These are phyloP conservation scores for Heptranchias perlo DNA, from an alignment of 2,113 vertebrate genomes.

Conservation along the genomic window DNA sequence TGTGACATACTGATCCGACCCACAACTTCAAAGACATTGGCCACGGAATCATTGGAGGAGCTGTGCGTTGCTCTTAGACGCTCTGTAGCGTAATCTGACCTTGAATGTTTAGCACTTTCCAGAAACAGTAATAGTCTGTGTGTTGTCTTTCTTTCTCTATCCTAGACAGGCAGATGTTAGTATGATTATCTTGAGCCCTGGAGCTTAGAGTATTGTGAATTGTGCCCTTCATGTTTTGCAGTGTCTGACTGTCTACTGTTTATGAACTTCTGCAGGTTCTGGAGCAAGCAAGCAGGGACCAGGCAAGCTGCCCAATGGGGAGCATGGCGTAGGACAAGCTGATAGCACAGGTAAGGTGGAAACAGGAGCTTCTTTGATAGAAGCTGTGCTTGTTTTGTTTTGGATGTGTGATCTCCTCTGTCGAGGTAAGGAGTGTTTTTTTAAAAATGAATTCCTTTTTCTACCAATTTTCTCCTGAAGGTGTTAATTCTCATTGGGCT, in stretches of 20 bases:
- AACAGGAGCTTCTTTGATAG: background rate
- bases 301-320: constrained; percentile 16
- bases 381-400: background rate
- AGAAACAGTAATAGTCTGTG: background rate
- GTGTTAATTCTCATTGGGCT: background rate
- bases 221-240: background rate
- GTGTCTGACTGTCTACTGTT: background rate
- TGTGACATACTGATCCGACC: background rate
- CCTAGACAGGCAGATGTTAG: background rate
- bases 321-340: background rate
- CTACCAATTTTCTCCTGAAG: background rate
- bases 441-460: background rate
- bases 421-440: background rate
- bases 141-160: background rate
- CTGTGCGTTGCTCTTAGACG: background rate
- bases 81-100: background rate
- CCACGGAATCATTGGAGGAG: background rate
- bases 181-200: background rate
- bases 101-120: background rate
- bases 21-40: background rate
- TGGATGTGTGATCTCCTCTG: background rate
- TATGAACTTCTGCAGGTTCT: background rate
- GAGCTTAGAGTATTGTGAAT: background rate
- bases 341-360: constrained; percentile 5
- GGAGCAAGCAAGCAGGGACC: background rate